A percentile compares a stretch with the other conserved stretches of the same genome.
These are phyloP conservation scores for Pseudoatta argentina DNA, from an alignment of 1,140 invertebrate species.

Conservation along the genomic window DNA sequence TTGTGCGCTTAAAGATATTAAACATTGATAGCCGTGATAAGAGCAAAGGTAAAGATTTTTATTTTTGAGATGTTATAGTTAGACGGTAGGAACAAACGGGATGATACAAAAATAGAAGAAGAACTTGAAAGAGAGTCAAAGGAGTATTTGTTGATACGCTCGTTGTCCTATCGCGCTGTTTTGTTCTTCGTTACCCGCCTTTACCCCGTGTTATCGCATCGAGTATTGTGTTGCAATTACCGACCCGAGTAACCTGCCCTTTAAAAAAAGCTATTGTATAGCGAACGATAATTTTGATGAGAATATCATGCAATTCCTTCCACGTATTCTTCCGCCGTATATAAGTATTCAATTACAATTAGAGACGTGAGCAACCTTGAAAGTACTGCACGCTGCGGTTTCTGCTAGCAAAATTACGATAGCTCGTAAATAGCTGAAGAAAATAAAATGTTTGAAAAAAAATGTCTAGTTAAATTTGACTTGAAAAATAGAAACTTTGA, in stretches of 20 bases:
- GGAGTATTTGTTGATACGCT: neutral
- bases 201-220: constrained; percentile 53
- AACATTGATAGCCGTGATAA: too few species aligned
- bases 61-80: too few species aligned
- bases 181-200: constrained; percentile 45
- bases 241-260: constrained; percentile 47
- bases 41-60: too few species aligned
- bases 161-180: neutral
- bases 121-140: too few species aligned
- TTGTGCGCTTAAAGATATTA: too few species aligned
- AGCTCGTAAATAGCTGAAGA: constrained; percentile 11
- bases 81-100: too few species aligned
- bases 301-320: constrained; percentile 37
- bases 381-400: neutral
- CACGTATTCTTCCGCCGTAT: constrained; percentile 7
- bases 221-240: constrained; percentile 74
- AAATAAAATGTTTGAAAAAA: constrained; percentile 17
- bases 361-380: constrained; percentile 5
- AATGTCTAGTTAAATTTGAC: neutral
- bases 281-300: constrained; percentile 62
- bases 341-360: constrained; percentile 64
- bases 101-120: too few species aligned
- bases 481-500: constrained; percentile 2
- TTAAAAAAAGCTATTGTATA: constrained; percentile 53
- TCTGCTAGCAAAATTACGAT: constrained; percentile 35